phyloP scores from a whole-genome alignment of 2,888 invertebrate genomes.

The Carterocephalus palaemon region DNA sequence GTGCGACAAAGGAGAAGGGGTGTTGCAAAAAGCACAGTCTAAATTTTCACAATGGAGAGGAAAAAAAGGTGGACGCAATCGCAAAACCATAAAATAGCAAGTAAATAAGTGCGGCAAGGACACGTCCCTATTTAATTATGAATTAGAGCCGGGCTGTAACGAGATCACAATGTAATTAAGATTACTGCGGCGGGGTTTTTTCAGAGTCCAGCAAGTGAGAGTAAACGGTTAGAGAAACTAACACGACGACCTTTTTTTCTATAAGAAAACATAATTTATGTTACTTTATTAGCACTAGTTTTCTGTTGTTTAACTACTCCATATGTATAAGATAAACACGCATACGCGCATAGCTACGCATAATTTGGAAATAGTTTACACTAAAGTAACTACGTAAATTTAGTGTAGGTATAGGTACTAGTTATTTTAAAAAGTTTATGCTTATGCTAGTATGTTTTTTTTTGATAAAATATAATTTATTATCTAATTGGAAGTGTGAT shows the following conservation, averaged over 20 bases:
- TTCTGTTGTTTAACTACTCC: conserved; percentile 2
- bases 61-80: conserved; percentile 61
- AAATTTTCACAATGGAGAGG: conserved; percentile 54
- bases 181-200: conserved; percentile 72
- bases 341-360: neutral
- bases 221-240: conserved; percentile 60
- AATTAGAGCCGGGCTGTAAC: conserved; percentile 73
- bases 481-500: conserved; percentile 7
- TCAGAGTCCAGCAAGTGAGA: conserved; percentile 58
- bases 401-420: too few relatives aligned
- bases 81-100: conserved; percentile 71
- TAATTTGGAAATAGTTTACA: neutral
- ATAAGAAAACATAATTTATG: conserved; percentile 30
- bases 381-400: too few relatives aligned
- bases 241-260: conserved; percentile 39
- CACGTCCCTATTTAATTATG: conserved; percentile 77
- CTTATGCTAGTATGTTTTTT: too few relatives aligned
- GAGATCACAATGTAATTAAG: conserved; percentile 78
- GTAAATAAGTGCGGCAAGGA: conserved; percentile 69
- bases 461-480: conserved; percentile 30
- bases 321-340: neutral
- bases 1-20: conserved; percentile 66
- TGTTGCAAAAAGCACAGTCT: conserved; percentile 58
- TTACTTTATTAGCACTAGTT: too few relatives aligned
- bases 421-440: too few relatives aligned